Evolutionary conservation across 1,140 invertebrate species (phyloP), one percentile per base, ranked within the genome.

Genomic region (Charaxes varanes): DNA sequence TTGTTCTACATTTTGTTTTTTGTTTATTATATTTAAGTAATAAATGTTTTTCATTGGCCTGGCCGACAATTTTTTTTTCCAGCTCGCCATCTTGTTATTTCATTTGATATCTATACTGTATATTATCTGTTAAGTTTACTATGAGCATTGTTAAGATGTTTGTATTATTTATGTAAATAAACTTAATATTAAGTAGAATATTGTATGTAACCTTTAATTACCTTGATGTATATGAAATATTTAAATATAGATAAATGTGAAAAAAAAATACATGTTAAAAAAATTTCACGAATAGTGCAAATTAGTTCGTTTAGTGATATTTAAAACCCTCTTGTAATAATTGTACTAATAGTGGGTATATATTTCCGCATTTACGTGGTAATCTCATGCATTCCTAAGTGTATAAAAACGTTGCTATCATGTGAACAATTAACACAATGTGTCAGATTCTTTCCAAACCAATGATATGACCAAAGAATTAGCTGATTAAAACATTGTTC

Each of bases 401-500:
- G 53, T 59, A 52, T 54, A 60, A 60, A 58, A 43, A 58, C 49
- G 50, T 60, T 45, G 51, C 40, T 42, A 55, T 41, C 53, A 41
- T 55, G 45, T 52, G 51, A 33, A 48, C 36, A 34, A 42, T 56
- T 34, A 36, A 44, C 50, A 41, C 35, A 56, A 63, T 62, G 61
- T 74, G 65, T 67, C 57, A 46, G 61, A 57, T 62, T 74, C 62
- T 57, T 50, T 65, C 64, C 43, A 69, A 78, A 80, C 78, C 78
- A 82, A 82, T 82, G 78, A 82, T 80, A 69, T 64, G 73, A 82
- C 78, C 78, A 82, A 82, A 82, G 78, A 82, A 68, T 73, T 82
- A 82, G 76, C 62, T 68, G 56, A 82, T 72, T 82, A 82, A 78
- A 82, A 35, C 54, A 48, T 78, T 77, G 73, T 82, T 80, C 66